Base-by-base conservation (phyloP, 2,888 invertebrate genomes). In the Tenthredo amoena region DNA sequence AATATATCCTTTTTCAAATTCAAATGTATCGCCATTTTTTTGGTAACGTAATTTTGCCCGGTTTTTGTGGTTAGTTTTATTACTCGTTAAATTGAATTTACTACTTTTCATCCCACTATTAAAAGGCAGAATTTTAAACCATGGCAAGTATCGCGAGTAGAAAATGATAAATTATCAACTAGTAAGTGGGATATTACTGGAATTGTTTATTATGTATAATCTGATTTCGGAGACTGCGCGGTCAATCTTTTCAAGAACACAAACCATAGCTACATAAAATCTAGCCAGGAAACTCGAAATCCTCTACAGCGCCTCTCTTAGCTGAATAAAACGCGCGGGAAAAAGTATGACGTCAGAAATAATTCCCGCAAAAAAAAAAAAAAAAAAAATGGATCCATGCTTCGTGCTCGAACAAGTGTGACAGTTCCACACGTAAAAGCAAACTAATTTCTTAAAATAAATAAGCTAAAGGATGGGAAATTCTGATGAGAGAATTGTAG, bases 401-500 rank as follows among this genome's bases (percentile, higher is more conserved):
- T 55, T 12, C 31, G 43, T 34, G 31, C 7, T 34, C 40, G 6
- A 40, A 21, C 34, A 21, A 4, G 37, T 68, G 34, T 68, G 68
- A 68, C 68, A 68, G 68, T 34, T 68, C 18, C 10, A 65, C 65
- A 12, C 9, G 10, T 31, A 15, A 9, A 21, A 21, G 9, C 21
- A 0, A 2, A 34, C 26, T 26, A 26, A 26, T 26, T 1, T 26
- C 26, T 26, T 26, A 26, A 26, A 26, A 26, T 26, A 26, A 26
- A 26, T 26, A 26, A 26, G 1, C 26, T 26, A 26, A 26, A 26
- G 26, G 1, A 26, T 26, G 26, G 26, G 26, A 26, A 81, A 91
- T 87, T 94, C 94, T 87, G 91, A 90, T 43, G 96, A 96, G 87
- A 94, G 97, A 88, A 95, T 99, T 31, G 95, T 99, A 31, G 96